A percentile compares a stretch with the other conserved stretches of the same genome.
phyloP scores from a whole-genome alignment of 2,797 vertebrate species.

The Pristis pectinata region DNA sequence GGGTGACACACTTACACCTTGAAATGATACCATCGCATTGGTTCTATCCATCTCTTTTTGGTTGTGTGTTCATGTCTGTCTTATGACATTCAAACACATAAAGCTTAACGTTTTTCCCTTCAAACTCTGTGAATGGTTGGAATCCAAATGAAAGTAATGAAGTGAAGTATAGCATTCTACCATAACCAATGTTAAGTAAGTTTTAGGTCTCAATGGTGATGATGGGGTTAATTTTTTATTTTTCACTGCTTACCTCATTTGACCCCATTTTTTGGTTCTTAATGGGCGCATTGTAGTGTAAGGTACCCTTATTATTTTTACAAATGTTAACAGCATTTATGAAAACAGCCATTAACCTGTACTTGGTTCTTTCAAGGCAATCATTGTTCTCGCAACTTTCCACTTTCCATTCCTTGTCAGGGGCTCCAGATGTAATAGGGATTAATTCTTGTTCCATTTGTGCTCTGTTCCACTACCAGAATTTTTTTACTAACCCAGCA shows the following conservation, averaged over 20 bases:
- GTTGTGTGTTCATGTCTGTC: background rate
- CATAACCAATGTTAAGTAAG: background rate
- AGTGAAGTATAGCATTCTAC: background rate
- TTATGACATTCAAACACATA: background rate
- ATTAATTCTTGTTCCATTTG: constrained; percentile 53
- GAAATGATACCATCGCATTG: too few relatives aligned
- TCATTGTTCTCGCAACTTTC: constrained; percentile 56
- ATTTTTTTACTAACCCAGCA: constrained; percentile 53
- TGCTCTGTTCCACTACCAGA: constrained; percentile 38
- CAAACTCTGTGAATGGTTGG: background rate
- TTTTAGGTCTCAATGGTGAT: background rate
- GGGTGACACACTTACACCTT: too few relatives aligned
- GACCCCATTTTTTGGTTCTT: constrained; percentile 15
- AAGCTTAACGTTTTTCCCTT: background rate
- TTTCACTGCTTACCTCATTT: background rate
- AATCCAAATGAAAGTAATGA: background rate
- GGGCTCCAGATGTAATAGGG: constrained; percentile 60
- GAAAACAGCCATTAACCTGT: constrained; percentile 54
- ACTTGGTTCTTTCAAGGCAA: constrained; percentile 48
- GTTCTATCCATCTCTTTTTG: too few relatives aligned
- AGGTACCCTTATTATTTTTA: constrained; percentile 37
- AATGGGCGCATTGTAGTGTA: constrained; percentile 13
- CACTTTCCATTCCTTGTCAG: constrained; percentile 49
- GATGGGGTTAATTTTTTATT: background rate
- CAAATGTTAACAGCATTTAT: constrained; percentile 47